Percentiles rank a stretch among this genome's conserved stretches.
Conservation (phyloP, 2,113 vertebrate species). For the Sinocyclocheilus anshuiensis region DNA sequence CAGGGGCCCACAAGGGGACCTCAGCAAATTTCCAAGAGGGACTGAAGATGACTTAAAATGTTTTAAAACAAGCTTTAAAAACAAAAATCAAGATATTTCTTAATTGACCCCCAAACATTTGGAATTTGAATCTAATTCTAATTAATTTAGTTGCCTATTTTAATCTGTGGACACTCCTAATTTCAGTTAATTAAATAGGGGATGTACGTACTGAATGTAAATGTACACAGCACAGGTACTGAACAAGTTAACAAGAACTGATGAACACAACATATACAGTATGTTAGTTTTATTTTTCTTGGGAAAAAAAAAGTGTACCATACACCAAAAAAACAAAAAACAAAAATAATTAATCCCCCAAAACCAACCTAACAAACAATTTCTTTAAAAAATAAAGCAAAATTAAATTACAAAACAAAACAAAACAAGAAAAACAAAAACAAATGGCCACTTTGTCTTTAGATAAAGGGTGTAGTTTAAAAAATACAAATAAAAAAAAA, state of each 20-base stretch:
- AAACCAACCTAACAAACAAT: constrained; percentile 62
- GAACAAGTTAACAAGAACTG: not conserved
- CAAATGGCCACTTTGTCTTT: constrained; percentile 62
- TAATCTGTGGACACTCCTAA: not conserved
- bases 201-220: not conserved
- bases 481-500: constrained; percentile 57
- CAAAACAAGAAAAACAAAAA: constrained; percentile 54
- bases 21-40: too few species aligned
- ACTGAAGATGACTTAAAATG: not conserved
- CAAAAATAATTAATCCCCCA: constrained; percentile 55
- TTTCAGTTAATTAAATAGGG: not conserved
- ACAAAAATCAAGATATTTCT: not conserved
- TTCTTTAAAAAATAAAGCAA: not conserved
- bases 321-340: constrained; percentile 63
- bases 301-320: constrained; percentile 64
- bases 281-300: constrained; percentile 74
- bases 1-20: not conserved
- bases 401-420: not conserved
- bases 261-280: constrained; percentile 12
- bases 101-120: not conserved
- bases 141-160: not conserved
- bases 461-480: constrained; percentile 50
- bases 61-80: not conserved
- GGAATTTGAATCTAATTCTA: not conserved
- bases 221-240: not conserved